Percentiles rank a stretch among this genome's conserved stretches.
Conservation (phyloP, 1,140 invertebrate species). For the Papilio polytes region DNA sequence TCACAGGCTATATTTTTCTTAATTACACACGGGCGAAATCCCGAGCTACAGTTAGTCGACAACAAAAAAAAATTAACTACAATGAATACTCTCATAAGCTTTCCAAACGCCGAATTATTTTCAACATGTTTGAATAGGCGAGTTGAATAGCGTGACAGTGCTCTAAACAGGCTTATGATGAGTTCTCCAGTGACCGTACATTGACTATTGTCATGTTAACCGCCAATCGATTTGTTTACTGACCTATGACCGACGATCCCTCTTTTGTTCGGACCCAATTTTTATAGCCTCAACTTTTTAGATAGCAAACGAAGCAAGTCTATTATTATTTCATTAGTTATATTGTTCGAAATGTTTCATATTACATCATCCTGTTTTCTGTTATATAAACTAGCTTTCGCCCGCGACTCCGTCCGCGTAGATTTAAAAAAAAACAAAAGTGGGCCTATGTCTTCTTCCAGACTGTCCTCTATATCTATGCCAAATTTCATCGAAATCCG, state of each 20-base stretch:
- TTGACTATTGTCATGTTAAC: slow-evolving; percentile 56
- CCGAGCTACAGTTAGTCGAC: too few species aligned
- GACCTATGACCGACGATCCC: slow-evolving; percentile 47
- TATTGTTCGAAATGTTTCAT: slow-evolving; percentile 25
- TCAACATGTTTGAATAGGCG: not conserved
- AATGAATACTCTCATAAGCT: not conserved
- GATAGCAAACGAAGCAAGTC: not conserved
- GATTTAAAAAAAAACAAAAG: too few species aligned
- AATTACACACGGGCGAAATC: too few species aligned
- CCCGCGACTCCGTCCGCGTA: too few species aligned
- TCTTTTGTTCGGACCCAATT: slow-evolving; percentile 27
- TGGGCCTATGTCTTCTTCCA: too few species aligned
- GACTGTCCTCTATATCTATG: too few species aligned
- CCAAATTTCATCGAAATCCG: too few species aligned
- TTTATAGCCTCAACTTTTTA: not conserved
- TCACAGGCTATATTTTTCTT: too few species aligned
- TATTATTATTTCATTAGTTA: slow-evolving; percentile 35
- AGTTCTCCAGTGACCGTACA: slow-evolving; percentile 53
- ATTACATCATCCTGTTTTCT: slow-evolving; percentile 21
- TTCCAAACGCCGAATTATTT: slow-evolving; percentile 19
- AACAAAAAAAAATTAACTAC: not conserved
- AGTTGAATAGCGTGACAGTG: slow-evolving; percentile 13
- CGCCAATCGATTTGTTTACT: not conserved
- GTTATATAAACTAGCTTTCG: too few species aligned
- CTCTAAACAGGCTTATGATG: slow-evolving; percentile 39